Evolutionary conservation across 2,888 invertebrate genomes (phyloP).

Genomic region (Oasisia sp.): DNA sequence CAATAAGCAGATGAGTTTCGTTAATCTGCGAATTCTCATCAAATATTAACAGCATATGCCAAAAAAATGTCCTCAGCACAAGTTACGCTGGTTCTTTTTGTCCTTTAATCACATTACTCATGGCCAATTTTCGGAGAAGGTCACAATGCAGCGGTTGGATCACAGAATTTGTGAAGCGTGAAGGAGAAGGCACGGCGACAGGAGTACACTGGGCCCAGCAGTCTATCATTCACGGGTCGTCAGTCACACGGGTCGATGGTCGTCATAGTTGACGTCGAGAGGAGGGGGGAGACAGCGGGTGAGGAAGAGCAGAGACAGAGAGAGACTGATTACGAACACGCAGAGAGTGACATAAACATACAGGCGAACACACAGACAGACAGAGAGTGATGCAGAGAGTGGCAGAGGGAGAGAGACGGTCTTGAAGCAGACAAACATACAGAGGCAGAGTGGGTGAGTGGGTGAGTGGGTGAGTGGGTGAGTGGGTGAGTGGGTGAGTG

Average conservation of each 20-base stretch:
- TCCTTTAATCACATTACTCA: not conserved
- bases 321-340: too few relatives aligned
- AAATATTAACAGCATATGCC: not conserved
- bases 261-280: not conserved
- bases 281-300: not conserved
- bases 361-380: too few relatives aligned
- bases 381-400: too few relatives aligned
- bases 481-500: too few relatives aligned
- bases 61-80: not conserved
- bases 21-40: not conserved
- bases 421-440: too few relatives aligned
- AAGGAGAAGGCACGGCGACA: not conserved
- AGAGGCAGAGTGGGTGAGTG: too few relatives aligned
- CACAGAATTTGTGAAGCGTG: not conserved
- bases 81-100: not conserved
- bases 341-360: too few relatives aligned
- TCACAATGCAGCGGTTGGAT: not conserved
- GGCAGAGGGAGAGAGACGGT: too few relatives aligned
- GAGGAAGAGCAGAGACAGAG: not conserved
- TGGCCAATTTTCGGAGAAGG: not conserved
- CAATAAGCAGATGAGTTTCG: not conserved
- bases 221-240: not conserved
- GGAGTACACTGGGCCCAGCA: not conserved
- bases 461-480: too few relatives aligned
- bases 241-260: not conserved